These are phyloP conservation scores for Tachina lurida DNA, from an alignment of 2,888 invertebrate species.

Conservation along the genomic window DNA sequence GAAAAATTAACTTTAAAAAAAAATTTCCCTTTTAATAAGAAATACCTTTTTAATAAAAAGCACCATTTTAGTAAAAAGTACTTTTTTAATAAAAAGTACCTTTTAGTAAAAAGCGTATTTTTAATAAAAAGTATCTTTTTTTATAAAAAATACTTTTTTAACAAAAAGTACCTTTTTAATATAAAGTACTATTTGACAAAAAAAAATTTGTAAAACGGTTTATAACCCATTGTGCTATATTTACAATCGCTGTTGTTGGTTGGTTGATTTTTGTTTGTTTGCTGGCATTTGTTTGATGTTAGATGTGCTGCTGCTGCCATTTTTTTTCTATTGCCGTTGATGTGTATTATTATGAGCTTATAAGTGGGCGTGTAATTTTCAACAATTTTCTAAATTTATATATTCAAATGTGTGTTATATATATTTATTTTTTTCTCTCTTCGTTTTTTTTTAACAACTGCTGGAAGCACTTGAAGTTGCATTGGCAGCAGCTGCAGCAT, in stretches of 20 bases:
- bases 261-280: background rate
- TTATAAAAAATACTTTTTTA: no score
- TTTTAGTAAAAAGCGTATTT: no score
- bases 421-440: background rate
- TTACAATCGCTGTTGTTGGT: background rate
- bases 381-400: constrained; percentile 54
- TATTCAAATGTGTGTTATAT: constrained; percentile 37
- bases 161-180: no score
- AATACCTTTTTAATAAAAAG: no score
- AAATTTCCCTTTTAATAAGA: no score
- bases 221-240: constrained; percentile 5
- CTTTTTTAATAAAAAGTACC: no score
- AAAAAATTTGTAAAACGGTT: no score
- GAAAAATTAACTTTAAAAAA: no score
- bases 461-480: constrained; percentile 14
- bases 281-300: constrained; percentile 38
- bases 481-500: constrained; percentile 40
- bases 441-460: constrained; percentile 13
- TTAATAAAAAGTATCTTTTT: no score
- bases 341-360: constrained; percentile 66
- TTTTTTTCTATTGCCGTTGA: constrained; percentile 37
- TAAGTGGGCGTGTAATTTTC: constrained; percentile 72
- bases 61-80: no score
- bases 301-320: background rate
- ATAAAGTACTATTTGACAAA: no score